Evolutionary conservation across 1,140 invertebrate genomes (phyloP).

Genomic region (Heliothis subflexa): DNA sequence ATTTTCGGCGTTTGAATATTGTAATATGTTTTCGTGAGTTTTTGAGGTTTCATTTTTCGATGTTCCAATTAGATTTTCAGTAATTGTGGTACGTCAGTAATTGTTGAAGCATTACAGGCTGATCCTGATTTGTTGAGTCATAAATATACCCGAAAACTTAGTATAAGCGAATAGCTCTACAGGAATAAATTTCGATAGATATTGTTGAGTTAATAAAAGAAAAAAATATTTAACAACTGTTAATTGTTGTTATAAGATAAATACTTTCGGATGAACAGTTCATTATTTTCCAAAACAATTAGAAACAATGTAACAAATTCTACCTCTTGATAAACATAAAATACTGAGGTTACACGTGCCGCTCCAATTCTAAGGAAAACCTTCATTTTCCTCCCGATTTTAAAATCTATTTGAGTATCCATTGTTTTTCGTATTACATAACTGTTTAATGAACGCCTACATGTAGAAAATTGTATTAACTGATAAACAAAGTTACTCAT

Average conservation of each 20-base stretch:
- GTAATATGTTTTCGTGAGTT: slow-evolving; percentile 4
- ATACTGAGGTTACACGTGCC: slow-evolving; percentile 31
- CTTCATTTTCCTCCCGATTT: slow-evolving; percentile 31
- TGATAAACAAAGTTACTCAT: slow-evolving; percentile 55
- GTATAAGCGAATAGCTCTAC: no score
- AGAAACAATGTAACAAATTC: slow-evolving; percentile 44
- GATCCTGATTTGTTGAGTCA: neutral
- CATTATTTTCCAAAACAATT: slow-evolving; percentile 23
- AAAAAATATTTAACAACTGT: neutral
- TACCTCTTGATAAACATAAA: slow-evolving; percentile 28
- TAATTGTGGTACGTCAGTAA: neutral
- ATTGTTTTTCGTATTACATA: slow-evolving; percentile 36
- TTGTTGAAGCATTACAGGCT: neutral
- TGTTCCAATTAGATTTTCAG: slow-evolving; percentile 2
- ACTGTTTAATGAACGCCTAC: slow-evolving; percentile 20
- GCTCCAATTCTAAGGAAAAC: slow-evolving; percentile 7
- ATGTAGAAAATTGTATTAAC: slow-evolving; percentile 48
- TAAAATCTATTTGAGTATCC: slow-evolving; percentile 24
- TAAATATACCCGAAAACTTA: no score
- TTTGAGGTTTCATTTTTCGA: neutral
- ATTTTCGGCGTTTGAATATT: slow-evolving; percentile 29
- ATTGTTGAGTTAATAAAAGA: neutral
- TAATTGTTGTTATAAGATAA: neutral
- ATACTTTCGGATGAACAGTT: neutral
- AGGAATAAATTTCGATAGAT: no score